These are phyloP conservation scores for Micromys minutus DNA, from an alignment of 2,113 vertebrate genomes.

Conservation along the genomic window DNA sequence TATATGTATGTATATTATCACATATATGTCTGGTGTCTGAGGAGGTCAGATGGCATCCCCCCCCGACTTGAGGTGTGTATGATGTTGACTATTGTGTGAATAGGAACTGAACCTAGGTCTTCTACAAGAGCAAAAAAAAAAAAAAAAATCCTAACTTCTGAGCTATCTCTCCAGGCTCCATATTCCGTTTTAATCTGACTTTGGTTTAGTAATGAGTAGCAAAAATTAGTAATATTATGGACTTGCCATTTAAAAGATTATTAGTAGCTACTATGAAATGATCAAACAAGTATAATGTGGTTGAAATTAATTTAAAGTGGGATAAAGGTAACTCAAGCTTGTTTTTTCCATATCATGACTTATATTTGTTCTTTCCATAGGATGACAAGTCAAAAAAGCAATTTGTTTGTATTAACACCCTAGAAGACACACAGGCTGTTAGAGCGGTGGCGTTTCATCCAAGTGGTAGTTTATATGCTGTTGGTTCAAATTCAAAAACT, in stretches of 20 bases:
- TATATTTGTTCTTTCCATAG: slow-evolving; percentile 79
- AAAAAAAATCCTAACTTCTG: no score
- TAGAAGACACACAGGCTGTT: slow-evolving; percentile 98
- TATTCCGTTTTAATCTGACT: neutral
- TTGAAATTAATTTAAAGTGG: slow-evolving; percentile 59
- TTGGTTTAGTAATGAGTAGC: slow-evolving; percentile 41
- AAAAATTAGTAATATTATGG: slow-evolving; percentile 46
- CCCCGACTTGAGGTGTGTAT: neutral
- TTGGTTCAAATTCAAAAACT: slow-evolving; percentile 99
- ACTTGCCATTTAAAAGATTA: slow-evolving; percentile 54
- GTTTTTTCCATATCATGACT: slow-evolving; percentile 79
- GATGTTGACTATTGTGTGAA: neutral
- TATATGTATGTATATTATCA: neutral
- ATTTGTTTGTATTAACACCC: slow-evolving; percentile 92
- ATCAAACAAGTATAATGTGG: neutral
- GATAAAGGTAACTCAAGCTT: slow-evolving; percentile 27
- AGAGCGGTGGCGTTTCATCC: slow-evolving; percentile 98
- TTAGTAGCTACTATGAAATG: neutral
- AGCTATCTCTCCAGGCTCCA: neutral
- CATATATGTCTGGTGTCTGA: neutral
- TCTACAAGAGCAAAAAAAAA: neutral
- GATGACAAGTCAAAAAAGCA: slow-evolving; percentile 91
- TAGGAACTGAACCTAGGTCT: neutral
- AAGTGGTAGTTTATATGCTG: slow-evolving; percentile 94
- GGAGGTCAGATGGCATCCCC: neutral